Percentiles rank a stretch among this genome's conserved stretches.
These are phyloP conservation scores for Aricia artaxerxes DNA, from an alignment of 2,888 invertebrate species.

Conservation along the genomic window DNA sequence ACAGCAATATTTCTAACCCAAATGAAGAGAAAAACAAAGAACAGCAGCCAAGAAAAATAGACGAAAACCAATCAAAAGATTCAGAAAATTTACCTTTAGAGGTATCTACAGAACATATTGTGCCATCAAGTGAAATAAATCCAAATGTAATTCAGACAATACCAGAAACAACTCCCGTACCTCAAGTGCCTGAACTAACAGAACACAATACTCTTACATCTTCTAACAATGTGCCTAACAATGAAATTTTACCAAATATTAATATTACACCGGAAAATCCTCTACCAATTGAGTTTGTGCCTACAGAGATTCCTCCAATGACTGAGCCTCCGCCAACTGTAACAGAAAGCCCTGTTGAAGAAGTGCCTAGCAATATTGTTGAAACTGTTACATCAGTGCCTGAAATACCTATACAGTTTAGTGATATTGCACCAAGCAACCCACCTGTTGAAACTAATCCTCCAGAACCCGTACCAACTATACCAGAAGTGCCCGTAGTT, in stretches of 20 bases:
- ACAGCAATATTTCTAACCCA: neutral
- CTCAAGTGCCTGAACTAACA: neutral
- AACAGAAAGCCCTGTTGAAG: neutral
- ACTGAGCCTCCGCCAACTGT: neutral
- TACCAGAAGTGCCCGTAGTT: constrained; percentile 9
- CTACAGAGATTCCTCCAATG: neutral
- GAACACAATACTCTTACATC: neutral
- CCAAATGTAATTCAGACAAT: neutral
- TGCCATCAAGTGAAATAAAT: neutral
- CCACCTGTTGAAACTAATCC: neutral
- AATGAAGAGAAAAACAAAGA: neutral
- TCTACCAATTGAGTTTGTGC: neutral
- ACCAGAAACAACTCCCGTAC: neutral
- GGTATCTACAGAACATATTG: neutral
- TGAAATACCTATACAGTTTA: constrained; percentile 10
- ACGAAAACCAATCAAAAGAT: neutral
- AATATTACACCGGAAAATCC: neutral
- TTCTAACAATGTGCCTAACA: neutral
- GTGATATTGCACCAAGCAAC: neutral
- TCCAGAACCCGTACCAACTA: neutral
- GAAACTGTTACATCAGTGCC: constrained; percentile 2
- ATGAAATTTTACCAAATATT: neutral
- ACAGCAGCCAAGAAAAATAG: neutral
- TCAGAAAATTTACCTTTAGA: neutral
- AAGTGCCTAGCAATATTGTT: neutral